Base-by-base conservation (phyloP, 2,113 vertebrate genomes). In the Atractosteus spatula region DNA sequence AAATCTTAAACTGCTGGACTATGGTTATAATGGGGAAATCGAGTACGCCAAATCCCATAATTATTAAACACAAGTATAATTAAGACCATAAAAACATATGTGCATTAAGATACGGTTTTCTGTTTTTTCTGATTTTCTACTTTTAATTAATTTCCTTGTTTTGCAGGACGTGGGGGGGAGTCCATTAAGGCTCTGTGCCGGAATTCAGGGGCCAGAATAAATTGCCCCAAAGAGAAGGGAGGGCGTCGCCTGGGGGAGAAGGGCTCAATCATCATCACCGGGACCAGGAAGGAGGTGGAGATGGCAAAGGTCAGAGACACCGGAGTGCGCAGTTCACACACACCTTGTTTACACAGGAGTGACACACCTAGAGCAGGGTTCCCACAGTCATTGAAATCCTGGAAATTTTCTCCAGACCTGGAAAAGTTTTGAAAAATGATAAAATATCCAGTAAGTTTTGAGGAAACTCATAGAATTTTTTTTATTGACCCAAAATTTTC, bases 151-250 rank as follows among this genome's bases (percentile, higher is more conserved):
- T 3, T 14, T 74, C 3, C 62, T n/a, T 61, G 4, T 54, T 29
- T 67, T 74, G 17, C 77, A 98, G 96, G 96, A 42, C 90, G 93
- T n/a, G 94, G 95, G 0, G 96, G 95, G 0, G 94, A 96, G 83
- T 93, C 88, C 0, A 78, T 98, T n/a, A 92, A 91, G 43, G 79
- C 88, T 45, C 95, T 97, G 71, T 91, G 86, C 72, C 91, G 89
- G 51, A 91, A 82, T 43, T 94, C 94, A 0, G 95, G 96, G 55
- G 96, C 94, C 57, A 90, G 82, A 57, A 89, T 98, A 41, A 55
- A 69, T 0, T 97, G 94, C 7, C 81, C 86, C 57, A 90, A 82
- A 14, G 83, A 93, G 8, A 80, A 73, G 0, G 79, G 83, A 0
- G 74, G 76, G 0, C 66, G 44, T 0, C 42, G 70, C 3, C 74